Evolutionary conservation across 2,113 vertebrate genomes (phyloP), one percentile per base, ranked within the genome.

Genomic region (Lampris incognitus): DNA sequence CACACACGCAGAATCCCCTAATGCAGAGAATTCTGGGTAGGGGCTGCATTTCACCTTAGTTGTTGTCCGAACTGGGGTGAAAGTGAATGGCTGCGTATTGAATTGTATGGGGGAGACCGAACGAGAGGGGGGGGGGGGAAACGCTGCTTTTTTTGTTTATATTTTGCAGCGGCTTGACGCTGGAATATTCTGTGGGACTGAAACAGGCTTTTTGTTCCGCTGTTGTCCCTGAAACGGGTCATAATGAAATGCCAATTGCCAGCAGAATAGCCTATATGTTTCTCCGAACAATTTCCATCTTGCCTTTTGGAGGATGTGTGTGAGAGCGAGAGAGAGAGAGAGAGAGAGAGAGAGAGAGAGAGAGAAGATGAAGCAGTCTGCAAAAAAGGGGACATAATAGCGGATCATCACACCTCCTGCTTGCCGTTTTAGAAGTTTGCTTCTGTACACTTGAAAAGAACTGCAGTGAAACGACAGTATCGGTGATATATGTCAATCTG

Each of bases 21-120:
- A 61, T 52, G 41, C 6, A 76, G n/a, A 81, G 46, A 66, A 67
- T 78, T 90, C 78, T 90, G 79, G 85, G 81, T 64, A 61, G 48
- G 81, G 67, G 41, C 67, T 2, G 2, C 3, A 6, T 56, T 83
- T 75, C 40, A 68, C 87, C 68, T 76, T 51, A 54, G 66, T 40
- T 78, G 64, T 48, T 66, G 8, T 49, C 63, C 49, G 44, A 83
- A 72, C 50, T 79, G 75, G 69, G 74, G 55, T 42, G 66, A 5
- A 39, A 3, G 5, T 57, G 69, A 85, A 65, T 65, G 48, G 41
- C 71, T 37, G 44, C 24, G 11, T 75, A 58, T 82, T 44, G n/a
- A 49, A 41, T 58, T 61, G 65, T 63, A 4, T 56, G 2, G n/a
- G 42, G 9, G 50, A 62, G 41, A 46, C n/a, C 37, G 49, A 68